Evolutionary conservation across 1,140 invertebrate genomes (phyloP).

Genomic region (Agrilus planipennis): DNA sequence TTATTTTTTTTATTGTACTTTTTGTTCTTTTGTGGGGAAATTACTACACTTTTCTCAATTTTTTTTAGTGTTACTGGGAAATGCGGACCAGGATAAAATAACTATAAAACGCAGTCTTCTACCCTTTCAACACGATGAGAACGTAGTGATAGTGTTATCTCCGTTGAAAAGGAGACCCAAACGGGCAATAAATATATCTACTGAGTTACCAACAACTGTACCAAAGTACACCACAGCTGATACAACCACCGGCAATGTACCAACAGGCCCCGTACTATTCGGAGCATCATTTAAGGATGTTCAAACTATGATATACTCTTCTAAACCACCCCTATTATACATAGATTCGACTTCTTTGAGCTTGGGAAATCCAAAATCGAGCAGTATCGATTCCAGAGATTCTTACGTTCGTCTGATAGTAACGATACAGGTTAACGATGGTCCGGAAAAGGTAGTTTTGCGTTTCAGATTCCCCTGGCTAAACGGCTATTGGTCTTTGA

Average conservation of each 20-base stretch:
- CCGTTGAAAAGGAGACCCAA: slow-evolving; percentile 5
- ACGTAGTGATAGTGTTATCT: slow-evolving; percentile 1
- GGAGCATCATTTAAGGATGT: background rate
- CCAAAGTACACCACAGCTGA: too few species aligned
- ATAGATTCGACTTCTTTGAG: slow-evolving; percentile 13
- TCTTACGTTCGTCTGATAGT: slow-evolving; percentile 5
- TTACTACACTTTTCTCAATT: too few species aligned
- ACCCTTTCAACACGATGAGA: slow-evolving; percentile 1
- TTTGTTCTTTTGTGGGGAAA: too few species aligned
- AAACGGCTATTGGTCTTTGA: slow-evolving; percentile 27
- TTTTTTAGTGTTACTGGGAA: too few species aligned
- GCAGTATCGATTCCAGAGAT: slow-evolving; percentile 15
- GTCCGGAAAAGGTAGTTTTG: slow-evolving; percentile 24
- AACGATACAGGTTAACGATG: slow-evolving; percentile 14
- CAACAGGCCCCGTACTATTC: background rate
- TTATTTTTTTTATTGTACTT: too few species aligned
- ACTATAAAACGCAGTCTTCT: too few species aligned
- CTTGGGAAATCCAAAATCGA: slow-evolving; percentile 12
- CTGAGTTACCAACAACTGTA: background rate
- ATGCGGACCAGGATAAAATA: too few species aligned
- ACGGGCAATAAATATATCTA: slow-evolving; percentile 6
- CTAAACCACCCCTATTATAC: slow-evolving; percentile 19
- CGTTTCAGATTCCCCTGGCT: slow-evolving; percentile 24
- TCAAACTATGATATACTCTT: slow-evolving; percentile 24
- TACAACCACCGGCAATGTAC: too few species aligned